Evolutionary conservation across 2,888 invertebrate genomes (phyloP).

Genomic region (Lepetodrilus schrolli): DNA sequence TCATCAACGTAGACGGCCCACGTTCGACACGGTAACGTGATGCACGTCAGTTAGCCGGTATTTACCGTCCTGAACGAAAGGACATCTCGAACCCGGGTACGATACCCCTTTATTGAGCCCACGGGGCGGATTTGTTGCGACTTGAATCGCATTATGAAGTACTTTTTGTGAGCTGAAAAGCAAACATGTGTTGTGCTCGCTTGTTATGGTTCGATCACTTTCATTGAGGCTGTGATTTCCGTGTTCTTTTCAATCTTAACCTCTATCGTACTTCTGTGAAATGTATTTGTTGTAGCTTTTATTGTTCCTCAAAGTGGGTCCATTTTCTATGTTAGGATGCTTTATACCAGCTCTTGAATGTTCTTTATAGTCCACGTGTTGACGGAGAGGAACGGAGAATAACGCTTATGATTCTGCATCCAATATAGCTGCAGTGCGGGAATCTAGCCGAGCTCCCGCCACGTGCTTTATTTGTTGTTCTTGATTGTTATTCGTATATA

Average conservation of each 20-base stretch:
- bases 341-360: background rate
- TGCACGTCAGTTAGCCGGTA: too few relatives aligned
- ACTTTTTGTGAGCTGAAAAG: constrained; percentile 18
- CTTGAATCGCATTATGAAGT: constrained; percentile 7
- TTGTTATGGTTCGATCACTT: constrained; percentile 26
- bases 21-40: too few relatives aligned
- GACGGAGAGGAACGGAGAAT: background rate
- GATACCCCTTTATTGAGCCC: background rate
- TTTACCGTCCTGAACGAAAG: background rate
- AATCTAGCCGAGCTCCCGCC: background rate
- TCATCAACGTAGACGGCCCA: too few relatives aligned
- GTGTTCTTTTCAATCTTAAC: constrained; percentile 12
- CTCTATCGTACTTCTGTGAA: background rate
- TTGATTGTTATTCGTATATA: background rate
- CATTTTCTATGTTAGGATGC: constrained; percentile 14
- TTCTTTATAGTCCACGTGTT: constrained; percentile 8
- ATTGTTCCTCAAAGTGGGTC: constrained; percentile 22
- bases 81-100: background rate
- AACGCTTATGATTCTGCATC: constrained; percentile 5
- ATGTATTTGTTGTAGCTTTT: constrained; percentile 18
- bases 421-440: background rate
- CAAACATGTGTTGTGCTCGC: constrained; percentile 8
- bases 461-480: constrained; percentile 1
- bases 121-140: constrained; percentile 11
- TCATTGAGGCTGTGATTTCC: constrained; percentile 3